These are phyloP conservation scores for Alcedo atthis DNA, from an alignment of 2,797 vertebrate genomes.

Conservation along the genomic window DNA sequence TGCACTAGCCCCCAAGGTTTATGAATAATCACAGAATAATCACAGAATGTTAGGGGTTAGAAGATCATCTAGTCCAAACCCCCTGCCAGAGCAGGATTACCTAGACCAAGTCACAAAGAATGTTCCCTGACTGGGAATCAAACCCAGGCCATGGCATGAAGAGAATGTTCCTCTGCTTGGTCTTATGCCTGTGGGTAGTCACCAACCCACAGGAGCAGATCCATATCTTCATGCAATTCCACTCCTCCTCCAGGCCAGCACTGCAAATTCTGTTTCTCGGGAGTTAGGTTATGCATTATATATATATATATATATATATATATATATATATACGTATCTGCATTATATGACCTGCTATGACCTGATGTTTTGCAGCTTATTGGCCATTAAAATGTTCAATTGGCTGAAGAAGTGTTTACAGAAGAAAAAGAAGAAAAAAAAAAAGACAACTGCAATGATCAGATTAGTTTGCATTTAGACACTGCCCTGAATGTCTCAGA, in stretches of 20 bases:
- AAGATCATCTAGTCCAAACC: too few relatives aligned
- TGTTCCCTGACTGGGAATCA: too few relatives aligned
- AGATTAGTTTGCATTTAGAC: slow-evolving; percentile 20
- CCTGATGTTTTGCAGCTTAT: not conserved
- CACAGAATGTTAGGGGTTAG: too few relatives aligned
- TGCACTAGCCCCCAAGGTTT: not conserved
- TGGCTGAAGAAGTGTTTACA: not conserved
- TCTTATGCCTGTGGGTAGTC: not conserved
- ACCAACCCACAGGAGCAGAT: not conserved
- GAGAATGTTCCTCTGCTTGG: not conserved
- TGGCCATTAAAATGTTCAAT: not conserved
- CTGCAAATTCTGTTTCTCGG: not conserved
- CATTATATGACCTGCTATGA: not conserved
- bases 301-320: not conserved
- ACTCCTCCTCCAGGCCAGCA: not conserved
- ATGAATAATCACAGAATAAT: too few relatives aligned
- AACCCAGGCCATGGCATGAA: too few relatives aligned
- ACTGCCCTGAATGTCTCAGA: slow-evolving; percentile 7
- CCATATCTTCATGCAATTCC: not conserved
- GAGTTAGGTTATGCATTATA: not conserved
- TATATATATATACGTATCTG: too few relatives aligned
- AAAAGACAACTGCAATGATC: not conserved
- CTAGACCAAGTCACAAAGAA: too few relatives aligned
- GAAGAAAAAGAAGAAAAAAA: not conserved
- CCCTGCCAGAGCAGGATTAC: too few relatives aligned